Conservation (phyloP, 2,797 vertebrate species). For the Pithecia hirsuta region DNA sequence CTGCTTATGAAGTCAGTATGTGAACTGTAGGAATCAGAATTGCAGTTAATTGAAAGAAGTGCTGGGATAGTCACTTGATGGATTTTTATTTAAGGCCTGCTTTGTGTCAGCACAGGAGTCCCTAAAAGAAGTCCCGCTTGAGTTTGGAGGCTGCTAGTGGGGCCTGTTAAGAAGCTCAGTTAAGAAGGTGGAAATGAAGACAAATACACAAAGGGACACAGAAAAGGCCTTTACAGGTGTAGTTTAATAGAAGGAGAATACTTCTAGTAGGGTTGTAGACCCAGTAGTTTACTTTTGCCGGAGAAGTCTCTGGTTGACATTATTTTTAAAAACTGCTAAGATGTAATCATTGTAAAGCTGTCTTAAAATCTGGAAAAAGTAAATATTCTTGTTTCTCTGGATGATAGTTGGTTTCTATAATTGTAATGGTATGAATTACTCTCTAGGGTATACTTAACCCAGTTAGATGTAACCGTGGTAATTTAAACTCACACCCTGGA, state of each 20-base stretch:
- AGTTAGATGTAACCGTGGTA: neutral
- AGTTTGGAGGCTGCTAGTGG: neutral
- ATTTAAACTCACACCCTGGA: slow-evolving; percentile 44
- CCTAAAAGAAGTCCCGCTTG: slow-evolving; percentile 34
- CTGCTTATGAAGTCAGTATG: neutral
- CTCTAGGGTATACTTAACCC: slow-evolving; percentile 41
- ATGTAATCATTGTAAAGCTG: neutral
- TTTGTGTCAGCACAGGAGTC: slow-evolving; percentile 7
- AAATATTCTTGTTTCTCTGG: slow-evolving; percentile 48
- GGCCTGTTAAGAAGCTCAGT: neutral
- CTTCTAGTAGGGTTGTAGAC: neutral
- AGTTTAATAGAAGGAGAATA: neutral
- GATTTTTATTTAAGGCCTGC: slow-evolving; percentile 40
- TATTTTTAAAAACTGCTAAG: neutral
- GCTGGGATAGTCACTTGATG: neutral
- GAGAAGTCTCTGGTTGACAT: neutral
- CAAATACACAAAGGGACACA: neutral
- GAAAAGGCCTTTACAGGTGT: neutral
- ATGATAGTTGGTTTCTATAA: slow-evolving; percentile 32
- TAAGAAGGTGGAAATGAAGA: neutral
- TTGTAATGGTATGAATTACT: slow-evolving; percentile 40
- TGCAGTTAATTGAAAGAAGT: slow-evolving; percentile 38
- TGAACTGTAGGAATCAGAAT: slow-evolving; percentile 8
- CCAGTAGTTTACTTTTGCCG: slow-evolving; percentile 17
- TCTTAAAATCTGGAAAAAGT: slow-evolving; percentile 44